These are phyloP conservation scores for Leptocoma aspasia DNA, from an alignment of 2,113 vertebrate genomes.

Conservation along the genomic window DNA sequence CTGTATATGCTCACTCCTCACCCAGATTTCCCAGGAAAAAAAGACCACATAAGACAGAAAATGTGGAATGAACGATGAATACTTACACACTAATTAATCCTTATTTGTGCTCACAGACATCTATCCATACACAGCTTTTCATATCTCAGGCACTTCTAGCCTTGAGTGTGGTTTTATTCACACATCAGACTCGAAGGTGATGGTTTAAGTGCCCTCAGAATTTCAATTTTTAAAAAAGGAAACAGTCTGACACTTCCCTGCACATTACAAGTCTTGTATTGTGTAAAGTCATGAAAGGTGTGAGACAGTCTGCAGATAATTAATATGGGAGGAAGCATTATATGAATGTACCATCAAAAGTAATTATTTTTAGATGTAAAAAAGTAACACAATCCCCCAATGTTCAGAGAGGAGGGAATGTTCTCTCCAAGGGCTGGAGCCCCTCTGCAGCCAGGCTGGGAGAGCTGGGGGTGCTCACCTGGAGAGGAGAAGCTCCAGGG, in stretches of 20 bases:
- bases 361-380: neutral
- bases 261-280: neutral
- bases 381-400: neutral
- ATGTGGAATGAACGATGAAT: neutral
- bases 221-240: neutral
- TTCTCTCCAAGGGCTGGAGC: neutral
- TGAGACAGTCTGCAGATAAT: conserved; percentile 5
- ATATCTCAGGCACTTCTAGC: neutral
- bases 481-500: neutral
- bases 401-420: neutral
- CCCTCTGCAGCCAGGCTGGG: neutral
- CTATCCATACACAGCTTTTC: neutral
- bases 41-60: neutral
- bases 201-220: neutral
- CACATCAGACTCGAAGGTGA: neutral
- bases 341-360: neutral
- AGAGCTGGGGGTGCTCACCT: neutral
- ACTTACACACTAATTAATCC: neutral
- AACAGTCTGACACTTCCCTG: neutral
- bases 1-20: neutral
- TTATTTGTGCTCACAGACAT: neutral
- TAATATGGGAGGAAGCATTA: neutral
- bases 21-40: neutral
- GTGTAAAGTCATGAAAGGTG: neutral
- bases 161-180: neutral